Conservation (phyloP, 1,140 invertebrate species). For the Eupristina koningsbergeri region DNA sequence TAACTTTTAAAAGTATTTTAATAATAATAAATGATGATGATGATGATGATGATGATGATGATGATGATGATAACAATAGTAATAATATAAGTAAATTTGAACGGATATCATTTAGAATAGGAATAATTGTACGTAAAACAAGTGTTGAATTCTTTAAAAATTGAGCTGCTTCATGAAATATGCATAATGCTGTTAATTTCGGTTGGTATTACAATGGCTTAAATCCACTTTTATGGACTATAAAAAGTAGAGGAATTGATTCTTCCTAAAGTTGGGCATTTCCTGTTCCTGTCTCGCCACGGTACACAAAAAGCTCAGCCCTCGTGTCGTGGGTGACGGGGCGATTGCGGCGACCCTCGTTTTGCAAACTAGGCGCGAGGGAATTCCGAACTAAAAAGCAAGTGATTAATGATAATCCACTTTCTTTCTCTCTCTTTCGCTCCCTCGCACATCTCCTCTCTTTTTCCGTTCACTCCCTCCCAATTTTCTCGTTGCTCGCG, state of each 20-base stretch:
- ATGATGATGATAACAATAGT: no score
- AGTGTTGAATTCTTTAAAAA: neutral
- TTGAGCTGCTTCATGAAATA: neutral
- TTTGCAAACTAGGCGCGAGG: conserved; percentile 71
- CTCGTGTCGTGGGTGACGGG: conserved; percentile 67
- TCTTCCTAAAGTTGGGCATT: conserved; percentile 10
- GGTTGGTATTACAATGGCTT: neutral
- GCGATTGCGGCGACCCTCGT: conserved; percentile 69
- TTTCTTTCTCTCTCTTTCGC: conserved; percentile 16
- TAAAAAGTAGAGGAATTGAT: conserved; percentile 39
- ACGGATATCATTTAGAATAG: neutral
- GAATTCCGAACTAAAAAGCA: conserved; percentile 71
- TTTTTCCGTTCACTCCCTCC: conserved; percentile 38
- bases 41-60: no score
- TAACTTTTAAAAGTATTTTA: no score
- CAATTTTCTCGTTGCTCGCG: conserved; percentile 16
- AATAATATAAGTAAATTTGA: neutral
- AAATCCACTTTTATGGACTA: no score
- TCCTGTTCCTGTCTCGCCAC: conserved; percentile 26
- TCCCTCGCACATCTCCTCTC: conserved; percentile 4
- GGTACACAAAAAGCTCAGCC: conserved; percentile 48
- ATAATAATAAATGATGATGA: no score
- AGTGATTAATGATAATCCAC: conserved; percentile 70
- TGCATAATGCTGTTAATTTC: neutral
- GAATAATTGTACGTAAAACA: neutral